phyloP scores from a whole-genome alignment of 2,113 vertebrate species.

The Ivindomyrus marchei region DNA sequence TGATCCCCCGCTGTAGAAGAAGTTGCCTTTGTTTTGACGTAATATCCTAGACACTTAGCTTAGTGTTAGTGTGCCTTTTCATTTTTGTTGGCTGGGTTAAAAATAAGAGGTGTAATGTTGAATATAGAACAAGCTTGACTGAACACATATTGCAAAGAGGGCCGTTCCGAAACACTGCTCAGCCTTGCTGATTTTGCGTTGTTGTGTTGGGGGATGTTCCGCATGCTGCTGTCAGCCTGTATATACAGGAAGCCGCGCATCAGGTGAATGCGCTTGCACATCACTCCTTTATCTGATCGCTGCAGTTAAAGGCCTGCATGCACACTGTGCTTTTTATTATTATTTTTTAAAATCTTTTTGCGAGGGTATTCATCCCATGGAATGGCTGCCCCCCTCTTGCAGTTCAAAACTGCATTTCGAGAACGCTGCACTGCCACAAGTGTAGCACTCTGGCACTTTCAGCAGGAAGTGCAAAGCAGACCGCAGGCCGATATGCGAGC shows the following conservation, averaged over 20 bases:
- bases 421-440: fast-evolving
- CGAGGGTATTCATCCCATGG: neutral
- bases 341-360: neutral
- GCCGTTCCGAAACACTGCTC: neutral
- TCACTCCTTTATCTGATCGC: neutral
- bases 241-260: neutral
- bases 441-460: neutral
- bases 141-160: neutral
- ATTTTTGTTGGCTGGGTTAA: neutral
- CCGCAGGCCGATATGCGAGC: neutral
- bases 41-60: neutral
- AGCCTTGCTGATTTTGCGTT: neutral
- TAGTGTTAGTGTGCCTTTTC: too few species aligned
- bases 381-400: neutral
- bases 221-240: neutral
- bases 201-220: neutral
- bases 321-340: neutral
- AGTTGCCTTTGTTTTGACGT: neutral
- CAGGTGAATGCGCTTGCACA: neutral
- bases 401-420: neutral
- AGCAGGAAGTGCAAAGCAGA: neutral
- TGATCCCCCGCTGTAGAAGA: neutral
- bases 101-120: neutral
- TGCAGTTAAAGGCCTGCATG: neutral
- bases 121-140: neutral